Base-by-base conservation (phyloP, 2,888 invertebrate species). In the Macrostomum cliftonense region DNA sequence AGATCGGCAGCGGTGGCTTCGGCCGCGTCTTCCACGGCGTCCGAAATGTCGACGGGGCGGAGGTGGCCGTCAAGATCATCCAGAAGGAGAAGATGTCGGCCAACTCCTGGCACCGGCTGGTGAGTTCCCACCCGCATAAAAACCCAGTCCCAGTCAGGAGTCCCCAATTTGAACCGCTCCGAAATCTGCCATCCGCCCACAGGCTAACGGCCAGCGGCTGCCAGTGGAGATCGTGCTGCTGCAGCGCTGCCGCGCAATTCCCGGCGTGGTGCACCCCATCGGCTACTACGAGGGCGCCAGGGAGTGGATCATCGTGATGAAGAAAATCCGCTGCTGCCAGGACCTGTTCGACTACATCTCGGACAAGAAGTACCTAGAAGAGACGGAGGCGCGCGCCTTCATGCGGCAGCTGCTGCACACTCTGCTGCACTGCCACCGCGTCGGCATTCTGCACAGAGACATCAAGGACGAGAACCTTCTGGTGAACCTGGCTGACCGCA, bases 341-440 rank as follows among this genome's bases (percentile, higher is more conserved):
- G 77, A 77, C 60, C 67, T 77, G 48, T 78, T 77, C 63, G 77
- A 78, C 62, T 77, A 72, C 62, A 77, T 78, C 55, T 74, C 76
- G 16, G 75, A 76, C 55, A 72, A 73, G 51, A 74, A 74, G 21
- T 65, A 71, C 20, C 62, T 77, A 38, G 64, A 68, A 40, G 77
- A 77, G 59, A 60, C 65, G 39, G 59, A 72, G 39, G 74, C 76
- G 28, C 66, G 74, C 46, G 63, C 70, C 53, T 75, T 77, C 60
- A 77, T 77, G 65, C 64, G 69, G 42, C 76, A 73, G 60, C 63
- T 78, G 50, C 71, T 76, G 13, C 70, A 73, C 52, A 74, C 74
- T 45, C 65, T 76, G 37, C 62, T 69, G 21, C 67, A 63, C 44
- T 73, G 76, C 58, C 74, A 75, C 57, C 65, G 67, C 54, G 67